These are phyloP conservation scores for Hydrophis major DNA, from an alignment of 2,797 vertebrate species.

Conservation along the genomic window DNA sequence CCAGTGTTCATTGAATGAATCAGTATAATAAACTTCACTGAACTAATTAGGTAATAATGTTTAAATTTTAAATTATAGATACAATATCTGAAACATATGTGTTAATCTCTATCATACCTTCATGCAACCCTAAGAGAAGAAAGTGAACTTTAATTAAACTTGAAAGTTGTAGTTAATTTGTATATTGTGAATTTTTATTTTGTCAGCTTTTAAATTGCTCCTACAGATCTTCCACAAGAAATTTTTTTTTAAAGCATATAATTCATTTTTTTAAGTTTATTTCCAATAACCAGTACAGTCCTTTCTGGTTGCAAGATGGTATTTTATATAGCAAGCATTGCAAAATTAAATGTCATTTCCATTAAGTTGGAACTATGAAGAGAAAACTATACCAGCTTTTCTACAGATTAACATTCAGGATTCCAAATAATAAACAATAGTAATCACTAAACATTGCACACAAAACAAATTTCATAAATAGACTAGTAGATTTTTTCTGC, in stretches of 20 bases:
- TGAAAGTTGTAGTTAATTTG: background rate
- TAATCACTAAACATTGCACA: background rate
- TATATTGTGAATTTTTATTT: background rate
- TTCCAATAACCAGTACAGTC: background rate
- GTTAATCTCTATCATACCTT: background rate
- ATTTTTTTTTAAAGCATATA: background rate
- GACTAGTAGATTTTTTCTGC: background rate
- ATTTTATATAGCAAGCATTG: constrained; percentile 28
- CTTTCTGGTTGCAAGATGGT: constrained; percentile 4
- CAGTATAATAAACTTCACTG: constrained; percentile 1
- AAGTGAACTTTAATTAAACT: background rate
- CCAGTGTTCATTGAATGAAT: constrained; percentile 10
- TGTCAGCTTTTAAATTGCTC: background rate
- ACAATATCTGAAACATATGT: constrained; percentile 20
- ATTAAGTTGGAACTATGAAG: constrained; percentile 1
- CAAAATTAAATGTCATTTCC: constrained; percentile 26
- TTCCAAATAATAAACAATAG: background rate
- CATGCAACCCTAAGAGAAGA: background rate
- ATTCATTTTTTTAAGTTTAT: background rate
- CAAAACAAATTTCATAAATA: background rate
- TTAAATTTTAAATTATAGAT: constrained; percentile 25
- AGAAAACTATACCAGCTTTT: background rate
- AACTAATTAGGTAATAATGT: constrained; percentile 7
- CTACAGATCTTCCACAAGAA: background rate
- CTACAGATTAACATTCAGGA: background rate